Conservation (phyloP, 2,888 invertebrate species). For the Helleia helle region DNA sequence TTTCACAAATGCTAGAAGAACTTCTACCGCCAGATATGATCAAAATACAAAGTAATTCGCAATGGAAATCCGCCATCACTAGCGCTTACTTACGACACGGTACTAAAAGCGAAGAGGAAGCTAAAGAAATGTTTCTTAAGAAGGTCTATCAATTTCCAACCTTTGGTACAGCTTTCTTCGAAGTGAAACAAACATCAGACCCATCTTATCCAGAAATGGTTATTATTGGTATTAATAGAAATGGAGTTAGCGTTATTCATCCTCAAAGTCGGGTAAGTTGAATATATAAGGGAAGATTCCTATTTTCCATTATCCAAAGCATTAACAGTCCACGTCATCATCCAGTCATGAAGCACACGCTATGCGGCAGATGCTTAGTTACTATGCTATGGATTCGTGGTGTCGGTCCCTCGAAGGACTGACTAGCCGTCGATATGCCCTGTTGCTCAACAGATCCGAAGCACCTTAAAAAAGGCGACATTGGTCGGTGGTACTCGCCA, state of each 20-base stretch:
- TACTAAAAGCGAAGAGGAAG: constrained; percentile 77
- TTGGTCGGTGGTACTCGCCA: no score
- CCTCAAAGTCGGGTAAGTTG: constrained; percentile 84
- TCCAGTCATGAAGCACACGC: no score
- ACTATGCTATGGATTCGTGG: no score
- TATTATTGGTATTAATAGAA: constrained; percentile 91
- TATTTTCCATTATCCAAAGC: no score
- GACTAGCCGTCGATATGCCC: no score
- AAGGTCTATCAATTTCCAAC: constrained; percentile 85
- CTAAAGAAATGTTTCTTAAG: constrained; percentile 87
- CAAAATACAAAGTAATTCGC: constrained; percentile 79
- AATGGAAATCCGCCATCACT: constrained; percentile 87
- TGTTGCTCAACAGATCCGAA: no score
- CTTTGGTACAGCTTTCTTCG: constrained; percentile 97
- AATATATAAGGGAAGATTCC: no score
- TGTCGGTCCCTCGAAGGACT: no score
- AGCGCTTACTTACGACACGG: constrained; percentile 77
- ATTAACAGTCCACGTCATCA: no score
- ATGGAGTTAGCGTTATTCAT: constrained; percentile 92
- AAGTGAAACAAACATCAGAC: constrained; percentile 93
- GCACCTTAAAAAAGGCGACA: no score
- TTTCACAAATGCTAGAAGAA: constrained; percentile 53
- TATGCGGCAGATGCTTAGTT: no score
- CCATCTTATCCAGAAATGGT: constrained; percentile 89
- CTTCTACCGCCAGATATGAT: constrained; percentile 86